Conservation (phyloP, 1,140 invertebrate genomes). For the Chlorops oryzae region DNA sequence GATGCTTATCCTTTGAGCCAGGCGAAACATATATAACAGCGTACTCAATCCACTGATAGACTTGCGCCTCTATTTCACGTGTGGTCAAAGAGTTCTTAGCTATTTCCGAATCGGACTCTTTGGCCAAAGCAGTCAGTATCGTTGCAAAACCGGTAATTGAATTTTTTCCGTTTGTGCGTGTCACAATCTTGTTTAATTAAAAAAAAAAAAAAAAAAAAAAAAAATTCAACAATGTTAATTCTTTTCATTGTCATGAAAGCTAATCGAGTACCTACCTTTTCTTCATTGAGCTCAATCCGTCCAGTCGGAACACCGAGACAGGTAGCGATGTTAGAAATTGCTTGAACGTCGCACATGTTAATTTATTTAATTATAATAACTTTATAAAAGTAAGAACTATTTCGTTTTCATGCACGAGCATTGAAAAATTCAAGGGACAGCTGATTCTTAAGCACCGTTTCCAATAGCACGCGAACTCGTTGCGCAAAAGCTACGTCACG, state of each 20-base stretch:
- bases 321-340: constrained; percentile 39
- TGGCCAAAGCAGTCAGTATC: constrained; percentile 48
- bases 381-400: too few relatives aligned
- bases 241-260: neutral
- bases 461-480: too few relatives aligned
- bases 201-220: constrained; percentile 18
- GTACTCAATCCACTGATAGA: constrained; percentile 54
- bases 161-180: constrained; percentile 29
- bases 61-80: constrained; percentile 33
- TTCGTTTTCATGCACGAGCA: too few relatives aligned
- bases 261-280: constrained; percentile 26
- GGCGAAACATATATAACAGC: constrained; percentile 50
- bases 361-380: too few relatives aligned
- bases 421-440: too few relatives aligned
- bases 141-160: constrained; percentile 50
- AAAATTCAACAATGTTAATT: neutral
- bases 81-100: constrained; percentile 29
- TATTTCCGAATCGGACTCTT: constrained; percentile 46
- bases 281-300: constrained; percentile 32
- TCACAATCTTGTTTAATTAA: constrained; percentile 38
- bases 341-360: constrained; percentile 42
- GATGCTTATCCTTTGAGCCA: constrained; percentile 45
- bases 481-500: too few relatives aligned
- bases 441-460: too few relatives aligned
- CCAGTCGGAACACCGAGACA: constrained; percentile 32